Conservation (phyloP, 2,797 vertebrate species). For the Pangasius macronema region DNA sequence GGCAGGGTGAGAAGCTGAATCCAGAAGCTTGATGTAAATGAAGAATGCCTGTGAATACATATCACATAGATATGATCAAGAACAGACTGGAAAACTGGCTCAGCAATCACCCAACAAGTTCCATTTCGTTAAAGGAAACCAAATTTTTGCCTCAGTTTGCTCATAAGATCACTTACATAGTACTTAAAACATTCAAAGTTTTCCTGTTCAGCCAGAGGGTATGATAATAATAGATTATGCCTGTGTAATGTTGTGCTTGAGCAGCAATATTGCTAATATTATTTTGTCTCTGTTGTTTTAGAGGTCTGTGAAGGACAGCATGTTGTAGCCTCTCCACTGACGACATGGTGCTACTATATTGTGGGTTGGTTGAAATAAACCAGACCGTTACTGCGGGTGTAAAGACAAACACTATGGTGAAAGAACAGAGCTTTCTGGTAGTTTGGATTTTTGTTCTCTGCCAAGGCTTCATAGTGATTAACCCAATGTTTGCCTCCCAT, state of each 20-base stretch:
- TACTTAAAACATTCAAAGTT: neutral
- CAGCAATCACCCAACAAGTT: neutral
- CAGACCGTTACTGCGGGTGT: neutral
- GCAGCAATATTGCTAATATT: neutral
- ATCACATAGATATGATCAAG: neutral
- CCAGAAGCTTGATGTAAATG: neutral
- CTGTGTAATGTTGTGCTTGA: neutral
- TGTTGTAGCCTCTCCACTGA: neutral
- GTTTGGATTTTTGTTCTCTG: neutral
- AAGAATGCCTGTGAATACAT: neutral
- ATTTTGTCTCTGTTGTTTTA: neutral
- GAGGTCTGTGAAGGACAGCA: neutral
- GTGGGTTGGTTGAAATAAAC: neutral
- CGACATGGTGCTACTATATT: neutral
- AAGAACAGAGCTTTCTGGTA: neutral
- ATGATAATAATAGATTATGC: neutral
- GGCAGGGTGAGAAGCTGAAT: neutral
- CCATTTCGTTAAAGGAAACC: neutral
- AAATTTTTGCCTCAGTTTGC: neutral
- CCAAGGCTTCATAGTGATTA: neutral
- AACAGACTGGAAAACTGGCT: neutral
- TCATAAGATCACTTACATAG: neutral
- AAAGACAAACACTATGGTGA: neutral
- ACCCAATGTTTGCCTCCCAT: neutral
- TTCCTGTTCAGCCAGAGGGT: neutral